Evolutionary conservation across 2,888 invertebrate species (phyloP).

Genomic region (Mystacides longicornis): DNA sequence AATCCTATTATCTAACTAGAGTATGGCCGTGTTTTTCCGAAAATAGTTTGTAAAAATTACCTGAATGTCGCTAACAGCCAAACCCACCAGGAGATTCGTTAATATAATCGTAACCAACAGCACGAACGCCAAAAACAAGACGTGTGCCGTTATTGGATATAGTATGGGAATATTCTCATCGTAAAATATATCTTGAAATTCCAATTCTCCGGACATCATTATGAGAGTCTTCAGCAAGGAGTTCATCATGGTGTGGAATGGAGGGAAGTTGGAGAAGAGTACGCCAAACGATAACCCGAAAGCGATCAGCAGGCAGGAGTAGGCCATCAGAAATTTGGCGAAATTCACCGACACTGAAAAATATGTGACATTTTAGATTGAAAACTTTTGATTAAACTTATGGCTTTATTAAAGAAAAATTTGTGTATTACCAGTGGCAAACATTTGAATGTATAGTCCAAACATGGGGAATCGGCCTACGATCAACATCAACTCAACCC

Average conservation of each 20-base stretch:
- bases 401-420: not conserved
- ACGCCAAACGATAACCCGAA: conserved; percentile 79
- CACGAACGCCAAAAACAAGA: conserved; percentile 69
- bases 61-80: conserved; percentile 80
- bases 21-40: not conserved
- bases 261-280: conserved; percentile 66
- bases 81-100: conserved; percentile 75
- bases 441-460: conserved; percentile 82
- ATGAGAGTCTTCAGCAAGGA: conserved; percentile 70
- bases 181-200: conserved; percentile 79
- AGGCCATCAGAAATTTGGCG: conserved; percentile 71
- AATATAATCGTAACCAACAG: conserved; percentile 73
- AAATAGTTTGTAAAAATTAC: conserved; percentile 30
- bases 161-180: conserved; percentile 44
- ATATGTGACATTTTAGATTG: not conserved
- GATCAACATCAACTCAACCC: conserved; percentile 80
- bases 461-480: conserved; percentile 81
- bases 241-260: conserved; percentile 57
- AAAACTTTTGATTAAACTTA: not conserved
- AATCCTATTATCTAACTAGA: too few species aligned
- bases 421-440: conserved; percentile 55
- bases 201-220: conserved; percentile 85
- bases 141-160: conserved; percentile 67
- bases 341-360: conserved; percentile 68
- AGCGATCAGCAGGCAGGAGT: conserved; percentile 71